Conservation (phyloP, 2,797 vertebrate species). For the Eleutherodactylus coqui region DNA sequence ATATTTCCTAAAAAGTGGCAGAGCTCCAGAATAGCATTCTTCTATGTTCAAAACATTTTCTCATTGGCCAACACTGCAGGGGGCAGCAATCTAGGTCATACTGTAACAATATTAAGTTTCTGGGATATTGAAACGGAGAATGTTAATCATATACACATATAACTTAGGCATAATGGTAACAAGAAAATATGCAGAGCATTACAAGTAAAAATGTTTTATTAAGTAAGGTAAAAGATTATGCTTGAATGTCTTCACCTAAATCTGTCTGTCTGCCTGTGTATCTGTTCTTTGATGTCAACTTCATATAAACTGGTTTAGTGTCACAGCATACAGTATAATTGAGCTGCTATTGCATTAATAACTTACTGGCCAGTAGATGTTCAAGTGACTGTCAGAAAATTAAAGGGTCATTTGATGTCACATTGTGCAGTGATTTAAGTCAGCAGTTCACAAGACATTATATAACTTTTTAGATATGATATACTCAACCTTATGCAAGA, state of each 20-base stretch:
- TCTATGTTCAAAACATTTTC: constrained; percentile 53
- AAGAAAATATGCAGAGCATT: background rate
- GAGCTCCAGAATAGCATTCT: constrained; percentile 63
- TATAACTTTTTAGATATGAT: constrained; percentile 3
- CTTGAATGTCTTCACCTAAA: background rate
- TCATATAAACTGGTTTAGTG: background rate
- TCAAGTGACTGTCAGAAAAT: constrained; percentile 14
- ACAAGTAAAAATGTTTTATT: background rate
- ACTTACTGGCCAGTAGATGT: background rate
- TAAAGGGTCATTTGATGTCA: constrained; percentile 45
- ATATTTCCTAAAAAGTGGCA: constrained; percentile 66
- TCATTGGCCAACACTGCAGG: constrained; percentile 57
- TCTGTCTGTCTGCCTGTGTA: background rate
- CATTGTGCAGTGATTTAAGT: constrained; percentile 61
- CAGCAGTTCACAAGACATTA: constrained; percentile 11
- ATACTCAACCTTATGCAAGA: background rate
- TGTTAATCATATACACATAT: constrained; percentile 1
- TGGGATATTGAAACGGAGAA: background rate
- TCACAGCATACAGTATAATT: background rate
- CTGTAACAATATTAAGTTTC: constrained; percentile 41
- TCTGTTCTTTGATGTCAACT: background rate
- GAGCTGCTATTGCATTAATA: background rate
- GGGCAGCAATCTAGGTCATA: constrained; percentile 58
- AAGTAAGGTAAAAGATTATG: background rate
- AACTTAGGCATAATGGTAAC: background rate